Evolutionary conservation across 2,797 vertebrate species (phyloP), one percentile per base, ranked within the genome.

Genomic region (Gadopsis bispinosus): DNA sequence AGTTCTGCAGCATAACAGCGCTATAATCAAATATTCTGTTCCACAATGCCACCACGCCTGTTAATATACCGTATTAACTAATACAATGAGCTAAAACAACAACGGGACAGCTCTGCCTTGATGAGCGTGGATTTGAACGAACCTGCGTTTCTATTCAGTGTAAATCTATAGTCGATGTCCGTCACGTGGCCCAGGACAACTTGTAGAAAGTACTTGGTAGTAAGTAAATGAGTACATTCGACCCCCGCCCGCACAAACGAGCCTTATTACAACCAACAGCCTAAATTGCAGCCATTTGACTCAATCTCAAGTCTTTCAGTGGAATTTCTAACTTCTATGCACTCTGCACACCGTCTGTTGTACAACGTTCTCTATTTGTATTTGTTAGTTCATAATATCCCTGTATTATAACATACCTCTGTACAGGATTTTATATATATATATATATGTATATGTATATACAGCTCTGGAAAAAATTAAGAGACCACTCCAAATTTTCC

Each of bases 171-270:
- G 7, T 43, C n/a, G 20, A 70, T 68, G 6, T 58, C 0, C 0
- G 65, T 89, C 92, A 93, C 84, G 87, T 93, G 91, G 90, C 77
- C 37, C 5, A 41, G 45, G 45, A 61, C 73, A 17, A 81, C 47
- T 84, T 53, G 0, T 53, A 4, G 56, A 72, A 73, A 73, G 19
- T 70, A 29, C 12, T 43, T 1, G 0, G 26, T 26, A 26, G 26
- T 26, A 26, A 26, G 26, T 26, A 26, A 26, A 26, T 26, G 26
- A 26, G 26, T 26, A 26, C 26, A 26, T 26, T 26, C 26, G 26
- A 26, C 26, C 26, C 26, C 26, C 26, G 26, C 26, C 26, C 26
- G 26, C 26, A 26, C 26, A 26, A 26, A 26, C 26, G 26, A 26
- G 26, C 26, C 26, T 26, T 26, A 26, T 26, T 26, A 5, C 19